Conservation (phyloP, 2,113 vertebrate genomes). For the Pavo muticus region DNA sequence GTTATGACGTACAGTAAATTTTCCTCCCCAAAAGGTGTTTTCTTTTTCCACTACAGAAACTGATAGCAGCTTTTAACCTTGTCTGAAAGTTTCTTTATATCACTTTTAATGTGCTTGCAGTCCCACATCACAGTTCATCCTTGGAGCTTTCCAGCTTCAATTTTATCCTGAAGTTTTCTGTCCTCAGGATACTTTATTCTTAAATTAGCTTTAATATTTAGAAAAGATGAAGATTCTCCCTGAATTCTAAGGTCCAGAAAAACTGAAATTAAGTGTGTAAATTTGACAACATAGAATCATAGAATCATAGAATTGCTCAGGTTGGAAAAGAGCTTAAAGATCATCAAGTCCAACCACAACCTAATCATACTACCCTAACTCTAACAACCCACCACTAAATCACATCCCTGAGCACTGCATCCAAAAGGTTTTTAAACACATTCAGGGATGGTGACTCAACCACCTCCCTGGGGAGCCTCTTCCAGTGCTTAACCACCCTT, state of each 20-base stretch:
- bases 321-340: too few relatives aligned
- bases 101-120: background rate
- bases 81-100: background rate
- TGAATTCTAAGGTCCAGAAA: background rate
- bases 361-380: too few relatives aligned
- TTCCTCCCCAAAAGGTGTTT: rapidly evolving
- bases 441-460: too few relatives aligned
- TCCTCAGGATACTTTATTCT: background rate
- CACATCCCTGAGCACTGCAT: too few relatives aligned
- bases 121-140: background rate
- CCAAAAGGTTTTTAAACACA: too few relatives aligned
- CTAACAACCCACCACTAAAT: too few relatives aligned
- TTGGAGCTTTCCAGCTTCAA: background rate
- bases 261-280: background rate
- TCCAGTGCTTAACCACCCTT: too few relatives aligned
- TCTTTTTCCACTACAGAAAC: rapidly evolving
- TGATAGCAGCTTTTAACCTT: background rate
- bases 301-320: too few relatives aligned
- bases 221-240: background rate
- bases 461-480: too few relatives aligned
- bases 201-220: background rate
- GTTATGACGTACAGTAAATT: background rate
- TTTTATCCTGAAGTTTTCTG: background rate
- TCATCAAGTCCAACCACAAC: too few relatives aligned
- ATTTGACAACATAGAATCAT: background rate